Conservation (phyloP, 2,888 invertebrate species). For the Tineola bisselliella region DNA sequence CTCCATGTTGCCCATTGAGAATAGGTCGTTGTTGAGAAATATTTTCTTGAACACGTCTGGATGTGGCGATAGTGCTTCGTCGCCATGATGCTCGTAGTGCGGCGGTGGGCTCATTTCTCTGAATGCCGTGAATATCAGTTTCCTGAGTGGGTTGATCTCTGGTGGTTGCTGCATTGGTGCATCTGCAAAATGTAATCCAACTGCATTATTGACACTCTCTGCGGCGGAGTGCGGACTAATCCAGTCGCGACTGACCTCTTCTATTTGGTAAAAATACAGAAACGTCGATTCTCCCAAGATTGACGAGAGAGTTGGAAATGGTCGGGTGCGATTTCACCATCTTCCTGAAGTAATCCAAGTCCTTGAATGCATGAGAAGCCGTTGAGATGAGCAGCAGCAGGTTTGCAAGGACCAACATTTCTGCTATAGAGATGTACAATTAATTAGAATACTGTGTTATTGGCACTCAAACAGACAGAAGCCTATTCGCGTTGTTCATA, state of each 20-base stretch:
- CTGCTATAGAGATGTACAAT: background rate
- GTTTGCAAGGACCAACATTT: constrained; percentile 27
- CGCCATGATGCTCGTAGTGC: background rate
- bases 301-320: constrained; percentile 48
- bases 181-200: background rate
- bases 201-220: too few relatives aligned
- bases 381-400: background rate
- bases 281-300: constrained; percentile 56
- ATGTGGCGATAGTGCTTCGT: constrained; percentile 19
- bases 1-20: constrained; percentile 34
- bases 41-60: constrained; percentile 39
- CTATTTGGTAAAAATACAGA: constrained; percentile 41
- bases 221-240: too few relatives aligned
- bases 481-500: too few relatives aligned
- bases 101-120: background rate
- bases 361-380: background rate
- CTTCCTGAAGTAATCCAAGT: constrained; percentile 15
- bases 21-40: constrained; percentile 36
- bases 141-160: background rate
- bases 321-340: constrained; percentile 23
- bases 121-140: background rate
- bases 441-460: too few relatives aligned
- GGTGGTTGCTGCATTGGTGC: constrained; percentile 4
- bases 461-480: too few relatives aligned
- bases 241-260: constrained; percentile 27